Evolutionary conservation across 1,140 invertebrate genomes (phyloP), one percentile per base, ranked within the genome.

Genomic region (Halictus rubicundus): DNA sequence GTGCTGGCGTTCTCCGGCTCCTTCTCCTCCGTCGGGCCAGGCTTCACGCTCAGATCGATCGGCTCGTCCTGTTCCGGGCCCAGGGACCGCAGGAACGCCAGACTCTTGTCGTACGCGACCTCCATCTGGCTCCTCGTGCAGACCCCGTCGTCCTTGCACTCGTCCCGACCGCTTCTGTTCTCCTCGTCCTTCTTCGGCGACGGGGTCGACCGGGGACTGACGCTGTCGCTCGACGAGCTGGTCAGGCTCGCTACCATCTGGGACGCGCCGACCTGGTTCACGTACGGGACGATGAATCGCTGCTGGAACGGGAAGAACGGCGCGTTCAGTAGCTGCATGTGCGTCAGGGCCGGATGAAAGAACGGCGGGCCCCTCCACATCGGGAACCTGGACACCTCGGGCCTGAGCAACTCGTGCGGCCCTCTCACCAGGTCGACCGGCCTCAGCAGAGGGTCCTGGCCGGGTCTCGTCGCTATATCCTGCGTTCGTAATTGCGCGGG

Each of bases 1-100:
- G 80, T 80, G 23, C 78, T 78, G 37, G 76, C 83, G 4, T 64
- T 64, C 37, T 82, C 84, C 39, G 25, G 74, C 23, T 77, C 84
- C 54, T 37, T 91, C 91, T 82, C 94, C 91, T 84, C 94, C 80
- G 49, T 94, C 90, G 32, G 94, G 94, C 49, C 93, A 5, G 94
- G 94, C 90, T 96, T 96, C 81, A 96, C 94, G 19, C 96, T 96
- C 27, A 97, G 92, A 89, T 97, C 96, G 81, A 97, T 97, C 1
- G 96, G 96, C 80, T 96, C 94, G 1, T 97, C 96, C 75, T 93
- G 92, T 46, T 92, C 92, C 1, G 92, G 92, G 19, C 92, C 92
- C 27, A 93, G 74, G 0, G 91, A 91, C 54, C 90, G 87, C 37
- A 93, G 68, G 52, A 90, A 91, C 23, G 91, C 90, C 2, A 92